Percentiles rank a stretch among this genome's conserved stretches.
phyloP scores from a whole-genome alignment of 2,888 invertebrate genomes.

The Apotomis turbidana region DNA sequence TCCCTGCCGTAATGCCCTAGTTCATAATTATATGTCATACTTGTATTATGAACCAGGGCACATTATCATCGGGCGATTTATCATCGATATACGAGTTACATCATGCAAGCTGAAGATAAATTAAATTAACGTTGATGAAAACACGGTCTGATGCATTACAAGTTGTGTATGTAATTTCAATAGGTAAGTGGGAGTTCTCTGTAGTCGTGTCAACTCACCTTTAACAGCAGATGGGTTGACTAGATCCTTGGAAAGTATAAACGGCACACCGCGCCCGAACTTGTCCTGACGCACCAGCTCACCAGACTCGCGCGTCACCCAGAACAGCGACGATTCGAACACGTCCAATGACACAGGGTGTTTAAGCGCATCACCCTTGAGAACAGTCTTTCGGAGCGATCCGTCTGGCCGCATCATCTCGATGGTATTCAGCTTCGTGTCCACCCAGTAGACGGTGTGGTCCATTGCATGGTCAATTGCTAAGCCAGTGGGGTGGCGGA shows the following conservation, averaged over 20 bases:
- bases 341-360: conserved; percentile 96
- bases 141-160: too few relatives aligned
- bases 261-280: conserved; percentile 97
- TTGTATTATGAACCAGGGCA: too few relatives aligned
- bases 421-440: conserved; percentile 95
- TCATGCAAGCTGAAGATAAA: too few relatives aligned
- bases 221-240: conserved; percentile 94
- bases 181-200: too few relatives aligned
- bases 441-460: conserved; percentile 97
- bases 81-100: too few relatives aligned
- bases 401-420: conserved; percentile 94
- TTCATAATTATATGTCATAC: too few relatives aligned
- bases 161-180: too few relatives aligned
- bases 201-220: conserved; percentile 68
- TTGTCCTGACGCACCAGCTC: conserved; percentile 96
- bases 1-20: too few relatives aligned
- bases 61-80: too few relatives aligned
- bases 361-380: conserved; percentile 88
- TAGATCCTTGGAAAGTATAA: conserved; percentile 91
- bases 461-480: conserved; percentile 96
- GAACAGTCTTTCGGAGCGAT: conserved; percentile 87
- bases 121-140: too few relatives aligned
- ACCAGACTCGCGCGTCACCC: conserved; percentile 95
- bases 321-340: conserved; percentile 96
- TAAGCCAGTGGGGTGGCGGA: conserved; percentile 94